These are phyloP conservation scores for Limnephilus lunatus DNA, from an alignment of 2,888 invertebrate species.

Conservation along the genomic window DNA sequence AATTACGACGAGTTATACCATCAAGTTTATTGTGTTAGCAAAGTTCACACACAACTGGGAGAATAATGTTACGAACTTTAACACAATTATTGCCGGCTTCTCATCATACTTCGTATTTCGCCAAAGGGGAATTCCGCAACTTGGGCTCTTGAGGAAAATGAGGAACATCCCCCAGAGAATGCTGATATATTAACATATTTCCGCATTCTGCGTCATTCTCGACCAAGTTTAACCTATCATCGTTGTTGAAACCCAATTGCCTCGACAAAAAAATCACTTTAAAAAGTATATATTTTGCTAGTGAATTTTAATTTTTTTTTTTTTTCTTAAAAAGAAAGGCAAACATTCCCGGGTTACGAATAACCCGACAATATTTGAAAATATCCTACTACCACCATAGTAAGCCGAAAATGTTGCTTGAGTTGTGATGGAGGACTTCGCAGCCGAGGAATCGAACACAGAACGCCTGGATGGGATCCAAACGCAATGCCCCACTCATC, in stretches of 20 bases:
- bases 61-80: background rate
- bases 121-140: background rate
- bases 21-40: background rate
- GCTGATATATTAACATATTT: background rate
- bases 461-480: too few species aligned
- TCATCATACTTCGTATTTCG: background rate
- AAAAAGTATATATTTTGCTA: too few species aligned
- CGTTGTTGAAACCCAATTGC: background rate
- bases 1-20: background rate
- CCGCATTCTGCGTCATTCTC: background rate
- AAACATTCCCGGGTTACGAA: too few species aligned
- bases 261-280: too few species aligned
- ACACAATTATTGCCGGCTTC: background rate
- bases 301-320: too few species aligned
- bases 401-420: too few species aligned
- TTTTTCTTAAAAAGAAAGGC: too few species aligned
- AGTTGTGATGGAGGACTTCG: too few species aligned
- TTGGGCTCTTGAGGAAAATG: background rate
- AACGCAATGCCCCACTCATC: too few species aligned
- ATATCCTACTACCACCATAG: too few species aligned
- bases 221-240: background rate
- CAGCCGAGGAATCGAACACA: too few species aligned
- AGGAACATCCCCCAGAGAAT: background rate
- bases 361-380: too few species aligned
- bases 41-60: background rate